Evolutionary conservation across 2,888 invertebrate genomes (phyloP).

Genomic region (Melikaiella ostensackeni): DNA sequence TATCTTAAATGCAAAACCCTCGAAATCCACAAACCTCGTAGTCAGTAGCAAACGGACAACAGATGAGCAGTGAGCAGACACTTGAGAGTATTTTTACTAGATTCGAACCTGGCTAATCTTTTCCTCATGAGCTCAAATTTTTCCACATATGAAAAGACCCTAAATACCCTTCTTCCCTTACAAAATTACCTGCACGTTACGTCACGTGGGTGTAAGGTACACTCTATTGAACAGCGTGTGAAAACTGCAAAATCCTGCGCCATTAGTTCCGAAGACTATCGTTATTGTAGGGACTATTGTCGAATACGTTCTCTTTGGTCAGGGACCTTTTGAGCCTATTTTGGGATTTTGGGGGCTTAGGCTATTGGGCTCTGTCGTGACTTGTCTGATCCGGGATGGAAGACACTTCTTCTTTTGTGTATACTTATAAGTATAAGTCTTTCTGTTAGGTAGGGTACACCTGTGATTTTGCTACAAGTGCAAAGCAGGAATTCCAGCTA

Average conservation of each 20-base stretch:
- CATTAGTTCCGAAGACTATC: conserved; percentile 66
- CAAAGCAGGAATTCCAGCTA: background rate
- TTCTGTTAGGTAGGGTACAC: conserved; percentile 14
- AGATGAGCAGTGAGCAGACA: background rate
- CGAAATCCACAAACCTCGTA: background rate
- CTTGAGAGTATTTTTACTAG: conserved; percentile 13
- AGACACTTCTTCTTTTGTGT: conserved; percentile 31
- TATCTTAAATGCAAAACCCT: background rate
- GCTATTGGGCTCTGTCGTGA: conserved; percentile 7
- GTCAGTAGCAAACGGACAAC: background rate
- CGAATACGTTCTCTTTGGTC: conserved; percentile 46
- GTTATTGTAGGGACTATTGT: conserved; percentile 63
- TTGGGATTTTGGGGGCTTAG: background rate
- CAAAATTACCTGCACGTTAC: conserved; percentile 37
- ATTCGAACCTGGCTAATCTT: conserved; percentile 31
- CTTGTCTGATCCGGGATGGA: conserved; percentile 21
- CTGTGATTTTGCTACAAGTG: conserved; percentile 26
- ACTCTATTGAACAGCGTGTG: conserved; percentile 65
- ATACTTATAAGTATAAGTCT: background rate
- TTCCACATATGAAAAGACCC: conserved; percentile 24
- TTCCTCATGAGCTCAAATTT: conserved; percentile 19
- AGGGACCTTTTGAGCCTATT: conserved; percentile 12
- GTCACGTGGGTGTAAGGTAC: conserved; percentile 49
- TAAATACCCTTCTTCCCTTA: conserved; percentile 40
- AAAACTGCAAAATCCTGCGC: conserved; percentile 67